Percentiles rank a stretch among this genome's conserved stretches.
Evolutionary conservation across 1,140 invertebrate species (phyloP).

Genomic region (Solenopsis invicta): DNA sequence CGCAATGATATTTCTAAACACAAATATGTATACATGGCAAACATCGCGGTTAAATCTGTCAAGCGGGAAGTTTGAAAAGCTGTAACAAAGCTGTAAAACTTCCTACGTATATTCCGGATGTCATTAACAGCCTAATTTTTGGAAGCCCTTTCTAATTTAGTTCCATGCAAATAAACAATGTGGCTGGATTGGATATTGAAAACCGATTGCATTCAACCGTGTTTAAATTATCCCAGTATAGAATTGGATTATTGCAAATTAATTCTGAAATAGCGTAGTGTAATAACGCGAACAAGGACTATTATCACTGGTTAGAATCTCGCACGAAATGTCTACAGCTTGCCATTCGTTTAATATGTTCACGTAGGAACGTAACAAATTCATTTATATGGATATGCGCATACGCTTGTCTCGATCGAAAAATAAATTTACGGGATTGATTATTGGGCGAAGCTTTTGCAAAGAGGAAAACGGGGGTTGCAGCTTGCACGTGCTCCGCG

Average conservation of each 20-base stretch:
- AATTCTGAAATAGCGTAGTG: slow-evolving; percentile 14
- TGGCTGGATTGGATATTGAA: slow-evolving; percentile 16
- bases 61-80: background rate
- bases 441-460: slow-evolving; percentile 37
- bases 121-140: slow-evolving; percentile 8
- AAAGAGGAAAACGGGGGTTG: background rate
- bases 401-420: slow-evolving; percentile 32
- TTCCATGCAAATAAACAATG: slow-evolving; percentile 14
- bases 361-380: slow-evolving; percentile 14
- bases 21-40: background rate
- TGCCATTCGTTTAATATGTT: slow-evolving; percentile 2
- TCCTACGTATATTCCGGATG: background rate
- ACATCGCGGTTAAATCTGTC: background rate
- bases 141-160: slow-evolving; percentile 4
- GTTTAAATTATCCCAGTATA: slow-evolving; percentile 24
- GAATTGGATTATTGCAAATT: slow-evolving; percentile 47
- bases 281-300: slow-evolving; percentile 6
- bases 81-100: background rate
- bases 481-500: slow-evolving; percentile 61
- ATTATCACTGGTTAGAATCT: slow-evolving; percentile 24
- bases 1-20: background rate
- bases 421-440: slow-evolving; percentile 47
- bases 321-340: slow-evolving; percentile 1
- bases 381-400: slow-evolving; percentile 36
- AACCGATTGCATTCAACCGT: slow-evolving; percentile 40